Evolutionary conservation across 2,113 vertebrate species (phyloP).

Genomic region (Thomomys bottae): DNA sequence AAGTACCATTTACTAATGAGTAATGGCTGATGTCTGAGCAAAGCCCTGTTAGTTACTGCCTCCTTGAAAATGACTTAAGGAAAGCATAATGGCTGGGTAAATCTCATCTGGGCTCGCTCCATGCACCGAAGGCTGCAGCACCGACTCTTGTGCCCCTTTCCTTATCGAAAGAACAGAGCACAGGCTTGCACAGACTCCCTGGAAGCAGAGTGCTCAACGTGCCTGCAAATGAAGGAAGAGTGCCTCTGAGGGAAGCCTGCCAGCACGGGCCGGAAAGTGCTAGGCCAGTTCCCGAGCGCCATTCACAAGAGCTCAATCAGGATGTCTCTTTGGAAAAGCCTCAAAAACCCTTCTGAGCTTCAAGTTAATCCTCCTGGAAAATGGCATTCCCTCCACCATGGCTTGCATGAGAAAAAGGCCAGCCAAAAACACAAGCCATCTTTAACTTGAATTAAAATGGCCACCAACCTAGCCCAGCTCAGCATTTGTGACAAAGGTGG

Average conservation of each 20-base stretch:
- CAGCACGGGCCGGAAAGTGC: not conserved
- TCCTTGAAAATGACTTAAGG: slow-evolving; percentile 70
- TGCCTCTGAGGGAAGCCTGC: not conserved
- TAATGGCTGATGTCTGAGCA: slow-evolving; percentile 47
- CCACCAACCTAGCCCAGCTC: not conserved
- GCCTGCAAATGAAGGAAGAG: not conserved
- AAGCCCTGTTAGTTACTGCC: slow-evolving; percentile 50
- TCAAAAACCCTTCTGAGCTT: not conserved
- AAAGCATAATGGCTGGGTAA: slow-evolving; percentile 69
- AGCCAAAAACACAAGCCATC: not conserved
- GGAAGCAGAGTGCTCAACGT: not conserved
- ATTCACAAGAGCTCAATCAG: not conserved
- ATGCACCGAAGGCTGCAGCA: slow-evolving; percentile 23
- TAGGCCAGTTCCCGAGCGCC: not conserved
- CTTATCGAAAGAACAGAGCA: slow-evolving; percentile 10
- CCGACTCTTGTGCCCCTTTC: slow-evolving; percentile 6
- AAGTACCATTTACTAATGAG: slow-evolving; percentile 40
- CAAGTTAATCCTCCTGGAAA: not conserved
- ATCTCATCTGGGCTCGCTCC: slow-evolving; percentile 68
- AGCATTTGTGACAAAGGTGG: too few species aligned
- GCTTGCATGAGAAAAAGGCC: not conserved
- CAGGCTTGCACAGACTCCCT: not conserved
- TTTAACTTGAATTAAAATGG: not conserved
- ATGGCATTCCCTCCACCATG: not conserved
- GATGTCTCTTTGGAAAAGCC: slow-evolving; percentile 41